Percentiles rank a stretch among this genome's conserved stretches.
phyloP scores from a whole-genome alignment of 2,113 vertebrate genomes.

The Sylvilagus bachmani region DNA sequence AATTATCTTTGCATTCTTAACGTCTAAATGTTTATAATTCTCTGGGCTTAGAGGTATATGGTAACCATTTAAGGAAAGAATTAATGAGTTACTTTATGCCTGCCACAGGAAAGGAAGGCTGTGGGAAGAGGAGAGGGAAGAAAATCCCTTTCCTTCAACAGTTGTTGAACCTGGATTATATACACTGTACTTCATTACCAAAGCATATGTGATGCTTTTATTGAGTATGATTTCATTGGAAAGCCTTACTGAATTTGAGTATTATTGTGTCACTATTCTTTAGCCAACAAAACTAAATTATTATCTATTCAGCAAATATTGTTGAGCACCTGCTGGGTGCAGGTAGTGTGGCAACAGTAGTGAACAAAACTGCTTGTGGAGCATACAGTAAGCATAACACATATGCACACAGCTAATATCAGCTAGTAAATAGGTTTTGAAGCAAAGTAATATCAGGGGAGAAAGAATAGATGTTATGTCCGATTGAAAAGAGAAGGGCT shows the following conservation, averaged over 20 bases:
- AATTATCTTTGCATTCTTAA: constrained; percentile 44
- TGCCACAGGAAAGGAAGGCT: not conserved
- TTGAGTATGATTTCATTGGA: constrained; percentile 15
- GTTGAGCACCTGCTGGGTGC: not conserved
- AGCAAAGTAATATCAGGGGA: not conserved
- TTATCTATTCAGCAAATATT: constrained; percentile 5
- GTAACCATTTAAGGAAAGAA: constrained; percentile 16
- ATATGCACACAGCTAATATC: not conserved
- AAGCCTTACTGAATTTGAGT: constrained; percentile 35
- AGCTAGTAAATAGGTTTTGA: not conserved
- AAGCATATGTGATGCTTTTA: not conserved
- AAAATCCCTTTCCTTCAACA: constrained; percentile 4
- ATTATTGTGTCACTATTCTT: constrained; percentile 51
- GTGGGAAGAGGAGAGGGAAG: not conserved
- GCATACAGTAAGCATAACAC: not conserved
- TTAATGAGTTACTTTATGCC: constrained; percentile 26
- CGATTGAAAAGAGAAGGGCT: not conserved
- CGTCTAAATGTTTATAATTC: constrained; percentile 24
- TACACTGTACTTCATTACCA: not conserved
- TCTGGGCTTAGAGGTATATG: not conserved
- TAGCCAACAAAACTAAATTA: not conserved
- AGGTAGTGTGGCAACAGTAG: not conserved
- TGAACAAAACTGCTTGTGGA: not conserved
- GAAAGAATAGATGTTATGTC: not conserved
- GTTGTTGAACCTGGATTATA: not conserved